Evolutionary conservation across 2,888 invertebrate genomes (phyloP).

Genomic region (Pristionchus fissidentatus): DNA sequence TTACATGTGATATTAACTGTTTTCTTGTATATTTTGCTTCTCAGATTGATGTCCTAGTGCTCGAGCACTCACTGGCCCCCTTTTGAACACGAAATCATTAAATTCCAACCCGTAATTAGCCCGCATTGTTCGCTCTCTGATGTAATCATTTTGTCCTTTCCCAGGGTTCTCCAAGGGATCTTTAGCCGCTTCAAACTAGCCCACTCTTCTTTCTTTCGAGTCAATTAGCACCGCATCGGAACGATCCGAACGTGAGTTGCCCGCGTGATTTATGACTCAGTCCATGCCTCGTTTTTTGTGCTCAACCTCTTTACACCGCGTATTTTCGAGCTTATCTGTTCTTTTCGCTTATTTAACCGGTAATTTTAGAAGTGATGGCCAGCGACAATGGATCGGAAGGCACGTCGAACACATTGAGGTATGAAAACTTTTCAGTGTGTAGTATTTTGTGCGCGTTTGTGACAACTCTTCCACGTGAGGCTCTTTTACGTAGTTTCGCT

Average conservation of each 20-base stretch:
- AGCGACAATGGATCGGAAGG: constrained; percentile 39
- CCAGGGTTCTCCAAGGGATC: constrained; percentile 13
- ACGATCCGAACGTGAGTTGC: background rate
- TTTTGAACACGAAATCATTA: too few relatives aligned
- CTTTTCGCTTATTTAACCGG: background rate
- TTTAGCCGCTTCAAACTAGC: background rate
- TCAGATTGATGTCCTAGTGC: too few relatives aligned
- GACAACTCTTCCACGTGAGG: background rate
- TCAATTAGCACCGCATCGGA: background rate
- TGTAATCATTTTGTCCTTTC: background rate
- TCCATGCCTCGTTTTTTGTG: background rate
- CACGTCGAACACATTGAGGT: constrained; percentile 12
- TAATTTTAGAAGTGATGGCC: constrained; percentile 1
- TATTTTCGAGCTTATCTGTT: background rate
- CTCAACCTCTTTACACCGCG: constrained; percentile 19
- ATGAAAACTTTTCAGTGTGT: too few relatives aligned
- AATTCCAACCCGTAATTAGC: background rate
- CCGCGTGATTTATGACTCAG: constrained; percentile 20
- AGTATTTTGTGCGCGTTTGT: too few relatives aligned
- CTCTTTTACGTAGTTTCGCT: background rate
- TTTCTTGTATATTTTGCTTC: too few relatives aligned
- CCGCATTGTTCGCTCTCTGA: background rate
- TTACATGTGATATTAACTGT: too few relatives aligned
- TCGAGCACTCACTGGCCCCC: too few relatives aligned
- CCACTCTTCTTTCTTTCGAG: background rate